Evolutionary conservation across 2,113 vertebrate species (phyloP).

Genomic region (Redunca redunca): DNA sequence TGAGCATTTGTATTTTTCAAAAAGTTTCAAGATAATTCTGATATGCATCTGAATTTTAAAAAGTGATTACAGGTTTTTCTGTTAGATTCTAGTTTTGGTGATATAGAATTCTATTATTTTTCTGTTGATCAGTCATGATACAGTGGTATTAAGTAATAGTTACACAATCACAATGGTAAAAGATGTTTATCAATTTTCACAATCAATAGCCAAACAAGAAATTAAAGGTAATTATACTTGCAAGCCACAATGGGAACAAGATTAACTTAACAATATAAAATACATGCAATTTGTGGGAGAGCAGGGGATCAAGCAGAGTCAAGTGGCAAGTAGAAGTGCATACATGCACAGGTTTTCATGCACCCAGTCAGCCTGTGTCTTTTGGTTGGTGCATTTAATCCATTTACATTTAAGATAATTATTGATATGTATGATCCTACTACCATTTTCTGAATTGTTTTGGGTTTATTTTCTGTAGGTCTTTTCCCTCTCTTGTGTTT

Average conservation of each 20-base stretch:
- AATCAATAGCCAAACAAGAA: not conserved
- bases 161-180: not conserved
- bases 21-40: not conserved
- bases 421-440: not conserved
- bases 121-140: not conserved
- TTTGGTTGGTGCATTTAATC: not conserved
- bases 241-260: not conserved
- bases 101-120: not conserved
- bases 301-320: not conserved
- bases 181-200: not conserved
- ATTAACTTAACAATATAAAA: not conserved
- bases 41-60: not conserved
- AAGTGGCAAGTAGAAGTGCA: not conserved
- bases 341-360: not conserved
- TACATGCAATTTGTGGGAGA: not conserved
- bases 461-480: not conserved
- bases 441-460: not conserved
- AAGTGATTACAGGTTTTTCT: not conserved
- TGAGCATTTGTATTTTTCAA: not conserved
- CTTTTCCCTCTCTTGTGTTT: not conserved
- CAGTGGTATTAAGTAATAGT: not conserved
- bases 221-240: not conserved
- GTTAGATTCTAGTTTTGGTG: not conserved
- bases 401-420: not conserved
- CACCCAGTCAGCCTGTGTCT: not conserved